phyloP scores from a whole-genome alignment of 2,113 vertebrate species.

The Neofelis nebulosa region DNA sequence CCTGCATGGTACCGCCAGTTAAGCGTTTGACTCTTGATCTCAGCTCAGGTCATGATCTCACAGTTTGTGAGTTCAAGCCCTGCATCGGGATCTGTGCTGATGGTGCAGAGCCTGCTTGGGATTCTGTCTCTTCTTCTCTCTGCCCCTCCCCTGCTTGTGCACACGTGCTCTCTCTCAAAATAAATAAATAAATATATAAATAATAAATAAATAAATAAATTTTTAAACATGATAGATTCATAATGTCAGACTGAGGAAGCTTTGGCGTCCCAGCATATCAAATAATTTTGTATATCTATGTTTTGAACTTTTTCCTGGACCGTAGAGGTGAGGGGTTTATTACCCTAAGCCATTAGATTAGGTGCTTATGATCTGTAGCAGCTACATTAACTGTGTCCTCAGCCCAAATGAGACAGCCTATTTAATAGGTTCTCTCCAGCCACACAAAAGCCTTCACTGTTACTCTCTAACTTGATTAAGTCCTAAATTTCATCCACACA shows the following conservation, averaged over 20 bases:
- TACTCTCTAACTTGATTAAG: constrained; percentile 59
- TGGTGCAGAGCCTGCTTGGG: no score
- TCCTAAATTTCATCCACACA: constrained; percentile 53
- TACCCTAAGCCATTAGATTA: neutral
- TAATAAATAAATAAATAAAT: neutral
- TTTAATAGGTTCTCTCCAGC: neutral
- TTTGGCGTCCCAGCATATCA: neutral
- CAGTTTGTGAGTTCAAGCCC: no score
- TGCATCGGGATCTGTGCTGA: no score
- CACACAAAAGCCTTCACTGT: neutral
- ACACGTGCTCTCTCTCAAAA: no score
- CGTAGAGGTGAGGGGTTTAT: neutral
- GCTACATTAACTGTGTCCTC: neutral
- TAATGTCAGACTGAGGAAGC: neutral
- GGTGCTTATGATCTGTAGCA: neutral
- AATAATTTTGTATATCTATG: neutral
- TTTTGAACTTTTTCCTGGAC: neutral
- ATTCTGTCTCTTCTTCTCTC: no score
- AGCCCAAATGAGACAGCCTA: neutral
- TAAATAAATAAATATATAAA: no score
- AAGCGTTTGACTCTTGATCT: no score
- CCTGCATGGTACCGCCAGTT: no score
- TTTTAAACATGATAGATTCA: neutral
- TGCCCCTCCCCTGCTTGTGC: no score
- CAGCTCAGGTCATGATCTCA: no score